These are phyloP conservation scores for Subacronicta megacephala DNA, from an alignment of 2,888 invertebrate genomes.

Conservation along the genomic window DNA sequence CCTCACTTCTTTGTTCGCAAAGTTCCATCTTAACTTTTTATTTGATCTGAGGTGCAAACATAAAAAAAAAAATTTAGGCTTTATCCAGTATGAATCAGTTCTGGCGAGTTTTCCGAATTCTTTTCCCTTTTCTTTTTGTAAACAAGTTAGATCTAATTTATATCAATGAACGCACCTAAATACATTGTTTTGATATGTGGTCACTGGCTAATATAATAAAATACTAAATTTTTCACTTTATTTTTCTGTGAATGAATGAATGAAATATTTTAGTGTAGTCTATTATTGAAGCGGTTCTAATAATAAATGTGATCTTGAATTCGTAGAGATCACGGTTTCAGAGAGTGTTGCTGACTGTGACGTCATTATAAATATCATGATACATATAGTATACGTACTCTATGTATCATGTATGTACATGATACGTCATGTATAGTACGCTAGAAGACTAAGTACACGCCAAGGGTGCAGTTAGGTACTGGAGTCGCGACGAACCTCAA, in stretches of 20 bases:
- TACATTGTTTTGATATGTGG: conserved; percentile 26
- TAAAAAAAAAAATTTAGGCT: conserved; percentile 28
- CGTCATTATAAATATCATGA: too few species aligned
- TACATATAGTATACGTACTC: too few species aligned
- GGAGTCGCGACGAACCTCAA: too few species aligned
- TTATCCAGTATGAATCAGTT: conserved; percentile 38
- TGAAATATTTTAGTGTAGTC: conserved; percentile 22
- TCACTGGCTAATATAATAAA: conserved; percentile 29
- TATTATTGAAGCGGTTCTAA: conserved; percentile 23
- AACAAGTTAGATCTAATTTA: conserved; percentile 32
- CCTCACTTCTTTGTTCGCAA: too few species aligned
- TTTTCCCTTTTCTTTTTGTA: conserved; percentile 34
- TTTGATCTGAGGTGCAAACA: too few species aligned
- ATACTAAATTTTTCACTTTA: neutral
- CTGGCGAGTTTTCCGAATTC: conserved; percentile 20
- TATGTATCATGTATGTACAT: too few species aligned
- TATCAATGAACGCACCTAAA: conserved; percentile 20
- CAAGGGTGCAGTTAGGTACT: too few species aligned
- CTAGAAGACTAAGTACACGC: too few species aligned
- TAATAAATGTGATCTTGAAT: conserved; percentile 26
- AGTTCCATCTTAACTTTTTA: too few species aligned
- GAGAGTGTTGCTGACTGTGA: too few species aligned
- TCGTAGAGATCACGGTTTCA: neutral
- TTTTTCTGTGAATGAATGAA: conserved; percentile 38
- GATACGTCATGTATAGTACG: too few species aligned